Conservation (phyloP, 2,797 vertebrate genomes). For the Miichthys miiuy region DNA sequence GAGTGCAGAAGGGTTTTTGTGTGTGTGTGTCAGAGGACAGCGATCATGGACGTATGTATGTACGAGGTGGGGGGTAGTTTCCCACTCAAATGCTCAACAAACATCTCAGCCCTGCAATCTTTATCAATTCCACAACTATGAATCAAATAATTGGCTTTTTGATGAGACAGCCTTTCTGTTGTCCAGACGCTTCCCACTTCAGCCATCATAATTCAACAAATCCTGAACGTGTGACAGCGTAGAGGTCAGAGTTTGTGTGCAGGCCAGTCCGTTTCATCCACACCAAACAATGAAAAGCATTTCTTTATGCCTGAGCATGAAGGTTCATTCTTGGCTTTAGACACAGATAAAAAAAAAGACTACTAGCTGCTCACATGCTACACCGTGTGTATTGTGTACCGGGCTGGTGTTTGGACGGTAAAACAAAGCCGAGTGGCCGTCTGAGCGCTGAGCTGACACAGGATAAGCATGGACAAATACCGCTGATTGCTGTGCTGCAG, state of each 20-base stretch:
- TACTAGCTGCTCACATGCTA: too few relatives aligned
- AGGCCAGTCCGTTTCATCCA: too few relatives aligned
- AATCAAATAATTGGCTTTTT: slow-evolving; percentile 44
- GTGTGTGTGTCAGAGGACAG: slow-evolving; percentile 41
- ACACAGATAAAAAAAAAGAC: not conserved
- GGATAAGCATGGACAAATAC: slow-evolving; percentile 15
- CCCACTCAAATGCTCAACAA: slow-evolving; percentile 46
- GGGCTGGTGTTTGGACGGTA: slow-evolving; percentile 33
- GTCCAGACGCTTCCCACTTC: not conserved
- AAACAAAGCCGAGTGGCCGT: slow-evolving; percentile 40
- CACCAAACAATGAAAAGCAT: too few relatives aligned
- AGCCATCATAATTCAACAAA: not conserved
- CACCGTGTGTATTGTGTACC: slow-evolving; percentile 22
- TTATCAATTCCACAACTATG: slow-evolving; percentile 15
- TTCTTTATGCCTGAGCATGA: too few relatives aligned
- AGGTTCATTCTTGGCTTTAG: not conserved
- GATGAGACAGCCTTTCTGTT: slow-evolving; percentile 19
- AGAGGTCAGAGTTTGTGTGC: too few relatives aligned
- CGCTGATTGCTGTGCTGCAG: slow-evolving; percentile 20
- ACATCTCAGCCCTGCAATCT: slow-evolving; percentile 4
- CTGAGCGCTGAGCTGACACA: slow-evolving; percentile 2
- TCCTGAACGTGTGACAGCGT: too few relatives aligned
- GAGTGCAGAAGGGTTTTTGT: slow-evolving; percentile 40
- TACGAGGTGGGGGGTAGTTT: slow-evolving; percentile 10
- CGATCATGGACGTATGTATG: not conserved